Conservation (phyloP, 2,888 invertebrate species). For the Scaptomyza polygonia region DNA sequence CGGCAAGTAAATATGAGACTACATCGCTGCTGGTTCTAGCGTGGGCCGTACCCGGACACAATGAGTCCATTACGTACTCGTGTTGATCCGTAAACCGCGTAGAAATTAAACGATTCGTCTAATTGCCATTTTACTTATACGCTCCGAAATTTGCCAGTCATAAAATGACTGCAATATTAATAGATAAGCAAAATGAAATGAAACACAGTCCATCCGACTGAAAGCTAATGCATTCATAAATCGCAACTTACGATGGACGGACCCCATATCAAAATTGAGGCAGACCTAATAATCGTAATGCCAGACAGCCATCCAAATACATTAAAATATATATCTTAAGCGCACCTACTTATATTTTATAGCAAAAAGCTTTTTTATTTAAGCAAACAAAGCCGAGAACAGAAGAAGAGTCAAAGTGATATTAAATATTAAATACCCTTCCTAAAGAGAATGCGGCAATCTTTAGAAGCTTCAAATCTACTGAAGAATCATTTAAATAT, state of each 20-base stretch:
- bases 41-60: slow-evolving; percentile 30
- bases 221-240: slow-evolving; percentile 72
- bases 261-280: slow-evolving; percentile 18
- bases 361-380: slow-evolving; percentile 28
- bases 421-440: slow-evolving; percentile 22
- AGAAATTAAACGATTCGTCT: slow-evolving; percentile 68
- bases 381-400: not conserved
- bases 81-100: slow-evolving; percentile 3
- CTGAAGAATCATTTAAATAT: no score
- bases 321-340: slow-evolving; percentile 57
- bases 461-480: no score
- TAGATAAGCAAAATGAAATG: slow-evolving; percentile 6
- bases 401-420: not conserved
- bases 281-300: slow-evolving; percentile 10
- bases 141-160: slow-evolving; percentile 64
- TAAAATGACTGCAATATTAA: slow-evolving; percentile 42
- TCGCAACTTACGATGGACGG: slow-evolving; percentile 13
- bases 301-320: slow-evolving; percentile 26
- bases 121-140: slow-evolving; percentile 70
- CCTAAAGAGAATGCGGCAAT: no score
- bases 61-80: slow-evolving; percentile 28
- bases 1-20: slow-evolving; percentile 7
- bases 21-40: slow-evolving; percentile 14
- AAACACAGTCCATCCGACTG: slow-evolving; percentile 46
- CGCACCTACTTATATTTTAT: slow-evolving; percentile 61